Percentiles rank a stretch among this genome's conserved stretches.
Conservation (phyloP, 2,113 vertebrate genomes). For the human region DNA sequence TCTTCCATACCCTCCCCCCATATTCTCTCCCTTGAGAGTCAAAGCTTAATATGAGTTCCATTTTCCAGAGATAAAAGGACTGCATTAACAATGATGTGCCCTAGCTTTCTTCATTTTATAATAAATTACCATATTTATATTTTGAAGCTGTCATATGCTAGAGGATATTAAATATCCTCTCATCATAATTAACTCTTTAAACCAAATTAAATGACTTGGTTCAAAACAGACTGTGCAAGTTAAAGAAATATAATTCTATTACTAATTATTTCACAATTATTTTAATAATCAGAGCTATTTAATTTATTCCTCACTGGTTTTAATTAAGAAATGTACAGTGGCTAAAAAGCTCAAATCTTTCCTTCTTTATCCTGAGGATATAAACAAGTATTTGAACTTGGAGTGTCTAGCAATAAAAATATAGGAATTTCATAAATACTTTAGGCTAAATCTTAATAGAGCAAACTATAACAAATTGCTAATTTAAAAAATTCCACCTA, state of each 20-base stretch:
- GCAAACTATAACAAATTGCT: background rate
- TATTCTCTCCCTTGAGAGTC: slow-evolving; percentile 64
- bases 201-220: slow-evolving; percentile 59
- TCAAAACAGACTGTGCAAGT: slow-evolving; percentile 57
- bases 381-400: slow-evolving; percentile 50
- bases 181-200: slow-evolving; percentile 73
- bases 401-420: background rate
- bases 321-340: slow-evolving; percentile 31
- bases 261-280: slow-evolving; percentile 58
- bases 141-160: slow-evolving; percentile 74
- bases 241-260: slow-evolving; percentile 57
- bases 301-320: slow-evolving; percentile 41
- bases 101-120: slow-evolving; percentile 72
- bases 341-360: slow-evolving; percentile 41
- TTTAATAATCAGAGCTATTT: slow-evolving; percentile 60
- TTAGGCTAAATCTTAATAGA: background rate
- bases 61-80: slow-evolving; percentile 77
- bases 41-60: slow-evolving; percentile 75
- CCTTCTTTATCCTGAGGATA: slow-evolving; percentile 17
- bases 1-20: slow-evolving; percentile 48
- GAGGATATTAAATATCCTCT: slow-evolving; percentile 75
- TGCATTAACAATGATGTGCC: slow-evolving; percentile 72
- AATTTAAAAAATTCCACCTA: slow-evolving; percentile 32
- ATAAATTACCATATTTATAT: slow-evolving; percentile 81
- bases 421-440: slow-evolving; percentile 19